Percentiles rank a stretch among this genome's conserved stretches.
Evolutionary conservation across 2,888 invertebrate species (phyloP).

Genomic region (Toxonevra muliebris): DNA sequence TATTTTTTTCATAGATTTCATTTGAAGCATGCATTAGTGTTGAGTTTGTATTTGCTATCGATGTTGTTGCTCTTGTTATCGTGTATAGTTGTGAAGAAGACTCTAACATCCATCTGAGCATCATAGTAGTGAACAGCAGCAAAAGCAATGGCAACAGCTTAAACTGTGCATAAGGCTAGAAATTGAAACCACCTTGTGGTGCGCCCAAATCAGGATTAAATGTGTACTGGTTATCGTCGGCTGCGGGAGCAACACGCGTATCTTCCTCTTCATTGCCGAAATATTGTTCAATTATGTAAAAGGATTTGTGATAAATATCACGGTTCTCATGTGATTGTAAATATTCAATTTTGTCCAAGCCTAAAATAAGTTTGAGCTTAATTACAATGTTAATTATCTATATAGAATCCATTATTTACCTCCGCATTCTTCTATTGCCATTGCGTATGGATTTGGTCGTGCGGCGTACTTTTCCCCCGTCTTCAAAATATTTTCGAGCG

Average conservation of each 20-base stretch:
- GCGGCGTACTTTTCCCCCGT: constrained; percentile 86
- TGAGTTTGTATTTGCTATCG: constrained; percentile 11
- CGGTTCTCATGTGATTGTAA: constrained; percentile 96
- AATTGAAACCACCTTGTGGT: constrained; percentile 83
- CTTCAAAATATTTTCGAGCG: constrained; percentile 92
- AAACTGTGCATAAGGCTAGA: constrained; percentile 67
- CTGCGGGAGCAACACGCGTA: constrained; percentile 78
- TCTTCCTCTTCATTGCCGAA: constrained; percentile 93
- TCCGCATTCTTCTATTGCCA: constrained; percentile 92
- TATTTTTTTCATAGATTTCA: too few species aligned
- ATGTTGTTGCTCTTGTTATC: constrained; percentile 11
- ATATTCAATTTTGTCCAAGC: constrained; percentile 97
- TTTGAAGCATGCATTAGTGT: too few species aligned
- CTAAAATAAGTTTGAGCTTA: constrained; percentile 65
- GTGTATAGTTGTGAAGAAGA: constrained; percentile 9
- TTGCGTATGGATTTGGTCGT: constrained; percentile 88
- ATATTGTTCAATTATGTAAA: constrained; percentile 95
- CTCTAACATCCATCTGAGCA: not conserved
- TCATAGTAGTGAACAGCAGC: not conserved
- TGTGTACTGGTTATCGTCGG: constrained; percentile 76
- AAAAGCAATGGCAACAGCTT: not conserved
- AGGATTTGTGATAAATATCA: constrained; percentile 97
- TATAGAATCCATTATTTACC: constrained; percentile 69
- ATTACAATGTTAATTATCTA: not conserved
- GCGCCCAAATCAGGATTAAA: constrained; percentile 77